Base-by-base conservation (phyloP, 2,797 vertebrate genomes). In the Bucorvus abyssinicus region DNA sequence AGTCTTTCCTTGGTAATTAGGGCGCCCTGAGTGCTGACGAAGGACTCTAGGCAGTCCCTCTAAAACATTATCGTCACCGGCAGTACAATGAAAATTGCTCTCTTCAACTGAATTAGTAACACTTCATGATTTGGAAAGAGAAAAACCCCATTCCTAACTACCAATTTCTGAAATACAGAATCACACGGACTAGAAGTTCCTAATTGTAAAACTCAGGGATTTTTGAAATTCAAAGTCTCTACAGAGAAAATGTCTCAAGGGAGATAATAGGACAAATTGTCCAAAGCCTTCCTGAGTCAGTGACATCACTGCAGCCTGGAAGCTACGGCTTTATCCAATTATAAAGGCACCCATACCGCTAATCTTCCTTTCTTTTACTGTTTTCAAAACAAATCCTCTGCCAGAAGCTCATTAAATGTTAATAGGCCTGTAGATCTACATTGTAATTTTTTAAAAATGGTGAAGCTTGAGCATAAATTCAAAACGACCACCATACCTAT, bases 361-460 rank as follows among this genome's bases (percentile, higher is more conserved):
- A n/a, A 68, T 60, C 44, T 86, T 84, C 40, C 27, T 75, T 76
- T 83, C 27, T 42, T 88, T 90, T 89, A n/a, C 86, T 84, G n/a
- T 52, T 92, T 92, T 87, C 69, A 81, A 81, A 94, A 90, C 10
- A 86, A 90, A 78, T 27, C 13, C 27, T 84, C 34, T 77, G 73
- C 55, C 87, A 90, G 70, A 70, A 74, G 36, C 30, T 9, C 0
- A 0, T 77, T 81, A 85, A 77, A 55, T 22, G 59, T 14, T 20
- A 90, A 70, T 4, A 80, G 38, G n/a, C 30, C 30, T 57, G 19
- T 47, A 92, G 80, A 65, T 68, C 52, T 60, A 47, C 42, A 45
- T 0, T 24, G 32, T 14, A 20, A 6, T 73, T 69, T 84, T 53
- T 65, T 73, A 52, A 10, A 36, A 64, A 89, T 20, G 8, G 6